Conservation (phyloP, 2,888 invertebrate genomes). For the Drosophila incognita region DNA sequence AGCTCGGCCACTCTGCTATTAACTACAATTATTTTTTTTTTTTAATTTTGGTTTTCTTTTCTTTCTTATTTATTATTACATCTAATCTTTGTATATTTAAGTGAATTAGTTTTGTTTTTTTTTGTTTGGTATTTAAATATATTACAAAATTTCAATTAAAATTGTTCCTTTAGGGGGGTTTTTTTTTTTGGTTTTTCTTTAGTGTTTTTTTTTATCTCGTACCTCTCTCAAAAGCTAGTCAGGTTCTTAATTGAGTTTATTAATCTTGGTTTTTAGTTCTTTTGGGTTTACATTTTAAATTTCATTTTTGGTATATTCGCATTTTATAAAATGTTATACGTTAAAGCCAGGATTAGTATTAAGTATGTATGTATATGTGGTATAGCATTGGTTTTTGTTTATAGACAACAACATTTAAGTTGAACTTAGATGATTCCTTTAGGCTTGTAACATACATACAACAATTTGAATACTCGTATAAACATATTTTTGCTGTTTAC, state of each 20-base stretch:
- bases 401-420: constrained; percentile 52
- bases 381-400: constrained; percentile 17
- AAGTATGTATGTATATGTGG: constrained; percentile 47
- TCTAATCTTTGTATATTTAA: constrained; percentile 59
- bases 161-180: constrained; percentile 43
- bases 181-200: constrained; percentile 26
- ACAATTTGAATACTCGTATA: constrained; percentile 50
- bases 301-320: constrained; percentile 8
- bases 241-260: constrained; percentile 75
- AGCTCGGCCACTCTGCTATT: constrained; percentile 76
- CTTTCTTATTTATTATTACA: constrained; percentile 36
- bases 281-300: constrained; percentile 5
- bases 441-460: constrained; percentile 32
- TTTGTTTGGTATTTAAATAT: constrained; percentile 47
- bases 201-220: constrained; percentile 45
- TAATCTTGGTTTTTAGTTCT: constrained; percentile 15
- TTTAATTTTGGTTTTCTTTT: constrained; percentile 15
- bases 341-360: constrained; percentile 53
- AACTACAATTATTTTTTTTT: constrained; percentile 45
- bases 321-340: constrained; percentile 46
- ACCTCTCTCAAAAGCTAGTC: constrained; percentile 71
- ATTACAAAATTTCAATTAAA: constrained; percentile 77
- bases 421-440: constrained; percentile 26
- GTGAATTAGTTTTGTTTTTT: constrained; percentile 41
- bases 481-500: constrained; percentile 14